Evolutionary conservation across 2,113 vertebrate species (phyloP).

Genomic region (Psittacara wagleri): DNA sequence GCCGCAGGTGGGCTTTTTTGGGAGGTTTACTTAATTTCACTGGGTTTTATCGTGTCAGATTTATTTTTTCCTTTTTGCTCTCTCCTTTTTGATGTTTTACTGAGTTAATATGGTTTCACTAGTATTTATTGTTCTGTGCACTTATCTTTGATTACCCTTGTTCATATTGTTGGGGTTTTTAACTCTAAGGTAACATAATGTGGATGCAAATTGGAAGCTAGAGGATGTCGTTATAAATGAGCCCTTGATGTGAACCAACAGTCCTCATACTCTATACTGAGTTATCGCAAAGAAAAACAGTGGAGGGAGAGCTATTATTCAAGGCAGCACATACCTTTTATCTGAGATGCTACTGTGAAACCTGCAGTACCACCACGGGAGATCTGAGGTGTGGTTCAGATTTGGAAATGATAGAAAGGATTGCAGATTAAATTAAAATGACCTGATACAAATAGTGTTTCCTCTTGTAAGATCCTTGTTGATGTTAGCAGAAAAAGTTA

Average conservation of each 20-base stretch:
- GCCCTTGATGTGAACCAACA: neutral
- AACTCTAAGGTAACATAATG: neutral
- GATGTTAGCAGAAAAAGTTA: neutral
- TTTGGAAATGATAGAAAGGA: neutral
- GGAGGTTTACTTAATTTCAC: neutral
- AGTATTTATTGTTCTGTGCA: neutral
- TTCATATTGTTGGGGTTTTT: neutral
- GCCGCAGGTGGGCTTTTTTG: neutral
- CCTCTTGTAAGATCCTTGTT: neutral
- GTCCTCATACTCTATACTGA: neutral
- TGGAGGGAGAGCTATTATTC: neutral
- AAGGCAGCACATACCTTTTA: neutral
- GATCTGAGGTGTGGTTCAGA: neutral
- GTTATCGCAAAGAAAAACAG: neutral
- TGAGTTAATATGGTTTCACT: neutral
- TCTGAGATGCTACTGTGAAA: neutral
- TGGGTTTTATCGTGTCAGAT: neutral
- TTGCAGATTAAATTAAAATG: neutral
- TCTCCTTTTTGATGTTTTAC: neutral
- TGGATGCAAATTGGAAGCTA: neutral
- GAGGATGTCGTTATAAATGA: neutral
- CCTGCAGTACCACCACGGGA: neutral
- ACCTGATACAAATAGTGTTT: neutral
- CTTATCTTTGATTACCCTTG: neutral
- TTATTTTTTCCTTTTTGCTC: neutral